These are phyloP conservation scores for Thinocorus orbignyianus DNA, from an alignment of 2,113 vertebrate species.

Conservation along the genomic window DNA sequence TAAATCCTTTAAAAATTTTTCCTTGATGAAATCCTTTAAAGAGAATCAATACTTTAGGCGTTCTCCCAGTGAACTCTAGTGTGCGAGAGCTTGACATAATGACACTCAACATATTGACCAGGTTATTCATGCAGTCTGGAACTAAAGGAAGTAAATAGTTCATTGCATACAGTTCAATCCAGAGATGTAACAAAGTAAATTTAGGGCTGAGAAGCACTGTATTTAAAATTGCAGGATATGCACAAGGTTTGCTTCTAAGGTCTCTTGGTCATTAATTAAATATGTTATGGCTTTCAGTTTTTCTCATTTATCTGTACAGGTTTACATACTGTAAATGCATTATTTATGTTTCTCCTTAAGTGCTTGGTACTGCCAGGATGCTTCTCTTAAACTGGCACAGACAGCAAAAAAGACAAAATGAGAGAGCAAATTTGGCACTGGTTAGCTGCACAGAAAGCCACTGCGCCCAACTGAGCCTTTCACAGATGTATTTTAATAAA, in stretches of 20 bases:
- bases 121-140: neutral
- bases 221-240: constrained; percentile 16
- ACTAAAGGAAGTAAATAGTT: neutral
- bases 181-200: neutral
- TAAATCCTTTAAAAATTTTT: neutral
- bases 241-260: constrained; percentile 31
- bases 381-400: constrained; percentile 44
- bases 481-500: neutral
- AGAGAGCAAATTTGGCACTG: constrained; percentile 12
- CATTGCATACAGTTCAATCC: neutral
- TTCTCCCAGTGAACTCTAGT: neutral
- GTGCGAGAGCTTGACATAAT: neutral
- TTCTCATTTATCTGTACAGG: constrained; percentile 49
- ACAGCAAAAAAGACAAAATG: constrained; percentile 29
- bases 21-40: neutral
- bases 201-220: neutral
- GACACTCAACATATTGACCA: neutral
- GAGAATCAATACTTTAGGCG: neutral
- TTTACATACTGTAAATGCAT: constrained; percentile 55
- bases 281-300: constrained; percentile 53
- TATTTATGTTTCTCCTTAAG: constrained; percentile 60
- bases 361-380: constrained; percentile 43
- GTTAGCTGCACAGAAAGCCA: neutral
- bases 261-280: constrained; percentile 59
- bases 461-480: neutral